These are phyloP conservation scores for Epinephelus cyanopodus DNA, from an alignment of 2,113 vertebrate genomes.

Conservation along the genomic window DNA sequence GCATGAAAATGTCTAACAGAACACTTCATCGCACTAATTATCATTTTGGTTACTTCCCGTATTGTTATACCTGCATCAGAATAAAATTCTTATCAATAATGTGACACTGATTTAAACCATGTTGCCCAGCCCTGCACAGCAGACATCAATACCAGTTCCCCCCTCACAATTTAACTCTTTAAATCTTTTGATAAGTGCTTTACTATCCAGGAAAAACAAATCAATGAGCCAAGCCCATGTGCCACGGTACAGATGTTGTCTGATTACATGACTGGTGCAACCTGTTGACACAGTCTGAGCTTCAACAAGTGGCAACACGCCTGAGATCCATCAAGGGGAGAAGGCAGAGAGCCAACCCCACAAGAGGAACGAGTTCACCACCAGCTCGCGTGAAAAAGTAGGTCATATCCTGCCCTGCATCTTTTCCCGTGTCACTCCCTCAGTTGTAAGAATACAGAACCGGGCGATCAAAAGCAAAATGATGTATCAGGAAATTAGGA, in stretches of 20 bases:
- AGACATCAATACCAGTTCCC: neutral
- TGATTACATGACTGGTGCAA: slow-evolving; percentile 32
- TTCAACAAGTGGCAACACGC: slow-evolving; percentile 61
- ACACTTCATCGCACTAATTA: neutral
- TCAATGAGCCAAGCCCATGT: neutral
- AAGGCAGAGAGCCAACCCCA: neutral
- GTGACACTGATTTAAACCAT: neutral
- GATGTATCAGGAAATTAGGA: slow-evolving; percentile 11
- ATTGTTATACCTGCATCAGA: no score
- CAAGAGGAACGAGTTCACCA: slow-evolving; percentile 43
- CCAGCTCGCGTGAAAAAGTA: slow-evolving; percentile 32
- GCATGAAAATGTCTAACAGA: neutral
- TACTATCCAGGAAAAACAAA: neutral
- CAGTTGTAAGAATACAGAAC: neutral
- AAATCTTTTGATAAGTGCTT: neutral
- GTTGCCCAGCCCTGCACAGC: neutral
- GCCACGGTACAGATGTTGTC: neutral
- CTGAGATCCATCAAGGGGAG: neutral
- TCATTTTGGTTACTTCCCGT: neutral
- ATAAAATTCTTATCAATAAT: neutral
- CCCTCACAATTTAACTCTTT: neutral
- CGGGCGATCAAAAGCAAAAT: slow-evolving; percentile 18
- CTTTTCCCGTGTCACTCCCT: neutral
- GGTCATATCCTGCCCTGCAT: slow-evolving; percentile 24
- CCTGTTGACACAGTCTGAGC: slow-evolving; percentile 23